Base-by-base conservation (phyloP, 2,888 invertebrate species). In the Azorinus chamasolen region DNA sequence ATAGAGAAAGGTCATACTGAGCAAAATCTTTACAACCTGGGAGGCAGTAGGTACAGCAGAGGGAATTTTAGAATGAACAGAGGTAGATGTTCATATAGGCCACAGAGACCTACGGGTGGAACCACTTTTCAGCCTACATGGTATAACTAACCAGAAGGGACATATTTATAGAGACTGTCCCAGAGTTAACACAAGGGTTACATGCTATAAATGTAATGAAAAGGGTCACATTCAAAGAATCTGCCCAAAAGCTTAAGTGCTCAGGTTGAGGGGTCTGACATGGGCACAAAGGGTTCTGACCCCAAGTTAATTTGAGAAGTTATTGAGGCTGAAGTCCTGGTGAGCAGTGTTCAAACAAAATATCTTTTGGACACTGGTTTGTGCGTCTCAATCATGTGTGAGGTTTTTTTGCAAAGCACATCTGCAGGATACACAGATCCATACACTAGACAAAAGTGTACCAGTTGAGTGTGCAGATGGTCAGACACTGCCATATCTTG, bases 241-340 rank as follows among this genome's bases (percentile, higher is more conserved):
- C 37, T 59, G 66, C 61, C 73, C 65, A 63, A 75, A 69, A 18
- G 1, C 6, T 16, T 68, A 37, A 54, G 63, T 74, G 63, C 74
- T 48, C 14, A 14, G 10, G 39, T 62, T n/a, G 27, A 2, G 8
- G 74, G 68, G 63, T 46, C 68, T n/a, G 24, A 57, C 24, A 12
- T 0, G 16, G 45, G 75, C 59, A 64, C 51, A 32, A 48, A 53
- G 1, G 41, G 32, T 0, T 18, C 45, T 25, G 64, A 53, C 54
- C 63, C 58, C 4, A 57, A 57, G 27, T 18, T 59, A 24, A 32
- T 59, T 24, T 45, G 46, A 5, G 46, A 59, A 8, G 22, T 27
- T n/a, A 46, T 27, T 20, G 59, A 59, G 18, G 46, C 20, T 27
- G 18, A 45, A 2, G 32, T 59, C 10, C 6, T 5, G 8, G n/a